Base-by-base conservation (phyloP, 2,113 vertebrate species). In the Coryphaenoides rupestris region DNA sequence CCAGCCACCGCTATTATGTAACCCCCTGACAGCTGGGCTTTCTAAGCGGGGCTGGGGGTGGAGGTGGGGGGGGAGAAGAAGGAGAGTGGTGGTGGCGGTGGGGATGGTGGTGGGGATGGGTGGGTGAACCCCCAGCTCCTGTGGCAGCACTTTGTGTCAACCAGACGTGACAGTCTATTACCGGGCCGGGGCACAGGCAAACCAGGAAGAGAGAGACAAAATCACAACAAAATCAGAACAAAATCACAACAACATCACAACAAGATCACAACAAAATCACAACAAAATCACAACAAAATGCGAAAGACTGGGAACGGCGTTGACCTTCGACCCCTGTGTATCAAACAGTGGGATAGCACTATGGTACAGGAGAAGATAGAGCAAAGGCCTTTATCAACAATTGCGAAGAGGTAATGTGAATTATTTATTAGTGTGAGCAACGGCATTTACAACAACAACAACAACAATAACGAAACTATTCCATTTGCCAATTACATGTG, bases 1-100 rank as follows among this genome's bases (percentile, higher is more conserved):
- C 90, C 84, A 87, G 86, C 80, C 86, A 84, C 77, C 33, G 80
- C 87, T 88, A 88, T 91, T 91, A 91, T 90, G 87, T 91, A 91
- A 91, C 85, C 66, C 28, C 55, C 75, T 80, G 86, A 91, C 89
- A 91, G 89, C 88, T 91, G 89, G 86, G 86, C 82, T 84, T 84
- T 87, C 74, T 78, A 81, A 76, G 80, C 78, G 82, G 74, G n/a
- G n/a, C n/a, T n/a, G n/a, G n/a, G n/a, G n/a, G n/a, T n/a, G n/a
- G n/a, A n/a, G n/a, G n/a, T n/a, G n/a, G n/a, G n/a, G 28, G 28
- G 28, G 28, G 10, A 9, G 3, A 10, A 33, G 28, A 10, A 33
- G 28, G 26, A 28, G 26, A 28, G 26, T 28, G 26, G 26, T 28
- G 26, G 26, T 28, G 26, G 26, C n/a, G n/a, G n/a, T n/a, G n/a